Base-by-base conservation (phyloP, 2,113 vertebrate species). In the Recurvirostra avosetta region DNA sequence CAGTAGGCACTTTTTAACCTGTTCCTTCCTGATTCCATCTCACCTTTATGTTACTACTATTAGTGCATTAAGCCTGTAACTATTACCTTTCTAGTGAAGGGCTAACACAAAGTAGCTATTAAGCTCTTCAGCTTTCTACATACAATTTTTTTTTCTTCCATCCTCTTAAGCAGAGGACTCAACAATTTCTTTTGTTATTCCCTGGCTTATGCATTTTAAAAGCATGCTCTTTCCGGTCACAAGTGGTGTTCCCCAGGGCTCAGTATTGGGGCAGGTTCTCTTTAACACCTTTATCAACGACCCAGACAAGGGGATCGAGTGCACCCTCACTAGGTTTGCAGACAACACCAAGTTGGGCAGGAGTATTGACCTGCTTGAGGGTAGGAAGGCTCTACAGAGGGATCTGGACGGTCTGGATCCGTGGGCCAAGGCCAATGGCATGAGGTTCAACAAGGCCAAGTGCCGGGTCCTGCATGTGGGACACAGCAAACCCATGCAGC, bases 11-110 rank as follows among this genome's bases (percentile, higher is more conserved):
- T 88, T 93, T 96, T 97, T 96, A 96, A 96, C 95, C 93, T 95
- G 38, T 97, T 97, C 82, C 79, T 96, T 94, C 94, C 95, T 91
- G 86, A 95, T 94, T 95, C 71, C 78, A 76, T 91, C 93, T 96
- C 93, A 95, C 86, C 76, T 86, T 71, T 55, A 62, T 22, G 21
- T 76, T 91, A 89, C 75, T 83, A 75, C 71, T 92, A 76, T 88
- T 67, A 94, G 82, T 79, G 85, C 87, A 96, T 96, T 83, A 95
- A 90, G 89, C 70, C 67, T 71, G 70, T 82, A 94, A 92, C 94
- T 92, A 86, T 89, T 70, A 59, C 79, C 85, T 89, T 96, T 91
- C 56, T 53, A 94, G 90, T 34, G 81, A 95, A 95, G 63, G 87
- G 65, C 92, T 95, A 96, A 96, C 16, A 0, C 52, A 91, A 93